A percentile compares a stretch with the other conserved stretches of the same genome.
phyloP scores from a whole-genome alignment of 1,140 invertebrate species.

The Bombus superbus region DNA sequence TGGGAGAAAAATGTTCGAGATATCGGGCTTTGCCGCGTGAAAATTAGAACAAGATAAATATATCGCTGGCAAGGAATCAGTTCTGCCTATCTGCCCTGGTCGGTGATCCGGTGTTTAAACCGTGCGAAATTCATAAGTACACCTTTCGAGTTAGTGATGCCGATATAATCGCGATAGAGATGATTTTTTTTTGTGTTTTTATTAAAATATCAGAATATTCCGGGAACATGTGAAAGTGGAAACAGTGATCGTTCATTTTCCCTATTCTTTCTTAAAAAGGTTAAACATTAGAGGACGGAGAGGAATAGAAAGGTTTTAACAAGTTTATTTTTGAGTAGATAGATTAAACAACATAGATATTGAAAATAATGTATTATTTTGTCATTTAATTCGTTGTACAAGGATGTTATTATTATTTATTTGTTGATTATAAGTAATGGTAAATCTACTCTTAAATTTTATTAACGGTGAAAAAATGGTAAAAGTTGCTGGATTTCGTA shows the following conservation, averaged over 20 bases:
- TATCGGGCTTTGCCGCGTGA: background rate
- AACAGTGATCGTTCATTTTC: background rate
- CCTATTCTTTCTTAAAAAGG: too few relatives aligned
- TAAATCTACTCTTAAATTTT: background rate
- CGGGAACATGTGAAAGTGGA: background rate
- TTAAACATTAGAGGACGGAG: too few relatives aligned
- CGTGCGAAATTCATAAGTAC: background rate
- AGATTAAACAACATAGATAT: background rate
- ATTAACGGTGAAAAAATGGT: background rate
- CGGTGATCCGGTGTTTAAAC: background rate
- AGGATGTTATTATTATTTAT: background rate
- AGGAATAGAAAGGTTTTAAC: background rate
- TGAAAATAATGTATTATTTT: background rate
- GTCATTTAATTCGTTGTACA: background rate
- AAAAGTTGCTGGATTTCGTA: background rate
- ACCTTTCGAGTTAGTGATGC: background rate
- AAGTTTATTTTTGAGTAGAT: background rate
- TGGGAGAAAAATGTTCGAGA: background rate
- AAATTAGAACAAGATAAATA: slow-evolving; percentile 64
- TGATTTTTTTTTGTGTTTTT: background rate
- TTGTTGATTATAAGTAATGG: background rate
- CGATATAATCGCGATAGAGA: background rate
- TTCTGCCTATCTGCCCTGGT: slow-evolving; percentile 13
- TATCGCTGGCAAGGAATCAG: slow-evolving; percentile 55
- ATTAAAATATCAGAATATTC: background rate